phyloP scores from a whole-genome alignment of 2,797 vertebrate genomes.

The Discoglossus pictus region DNA sequence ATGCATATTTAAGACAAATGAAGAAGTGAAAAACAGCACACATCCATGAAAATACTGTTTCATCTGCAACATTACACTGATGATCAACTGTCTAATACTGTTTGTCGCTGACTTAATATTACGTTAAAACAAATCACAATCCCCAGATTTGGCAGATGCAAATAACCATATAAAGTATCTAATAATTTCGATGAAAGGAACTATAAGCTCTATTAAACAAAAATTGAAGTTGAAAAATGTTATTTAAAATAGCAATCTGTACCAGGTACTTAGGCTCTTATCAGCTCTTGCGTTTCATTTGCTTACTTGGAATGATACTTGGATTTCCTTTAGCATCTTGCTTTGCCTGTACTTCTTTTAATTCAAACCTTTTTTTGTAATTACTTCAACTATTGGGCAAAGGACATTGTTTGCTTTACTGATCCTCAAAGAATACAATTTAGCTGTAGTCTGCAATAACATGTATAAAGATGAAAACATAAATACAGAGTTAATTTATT shows the following conservation, averaged over 20 bases:
- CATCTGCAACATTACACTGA: constrained; percentile 23
- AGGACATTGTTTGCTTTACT: too few species aligned
- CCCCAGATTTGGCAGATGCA: constrained; percentile 32
- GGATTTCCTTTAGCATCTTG: constrained; percentile 13
- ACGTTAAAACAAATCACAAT: constrained; percentile 28
- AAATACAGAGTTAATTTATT: too few species aligned
- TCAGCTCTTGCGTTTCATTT: constrained; percentile 12
- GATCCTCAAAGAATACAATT: too few species aligned
- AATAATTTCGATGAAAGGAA: constrained; percentile 34
- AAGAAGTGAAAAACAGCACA: too few species aligned
- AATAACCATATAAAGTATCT: constrained; percentile 36
- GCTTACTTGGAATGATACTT: constrained; percentile 26
- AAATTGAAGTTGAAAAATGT: constrained; percentile 19
- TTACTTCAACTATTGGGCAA: too few species aligned
- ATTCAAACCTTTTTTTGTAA: too few species aligned
- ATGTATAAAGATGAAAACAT: too few species aligned
- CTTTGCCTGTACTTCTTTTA: not conserved
- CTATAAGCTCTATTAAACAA: constrained; percentile 33
- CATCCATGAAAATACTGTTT: not conserved
- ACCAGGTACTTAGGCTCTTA: constrained; percentile 7
- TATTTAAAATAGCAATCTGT: constrained; percentile 30
- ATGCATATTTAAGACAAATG: too few species aligned
- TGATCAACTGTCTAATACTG: constrained; percentile 23
- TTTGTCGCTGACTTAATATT: constrained; percentile 18
- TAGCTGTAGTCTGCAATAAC: too few species aligned